phyloP scores from a whole-genome alignment of 2,113 vertebrate species.

The Acrocephalus kingi region DNA sequence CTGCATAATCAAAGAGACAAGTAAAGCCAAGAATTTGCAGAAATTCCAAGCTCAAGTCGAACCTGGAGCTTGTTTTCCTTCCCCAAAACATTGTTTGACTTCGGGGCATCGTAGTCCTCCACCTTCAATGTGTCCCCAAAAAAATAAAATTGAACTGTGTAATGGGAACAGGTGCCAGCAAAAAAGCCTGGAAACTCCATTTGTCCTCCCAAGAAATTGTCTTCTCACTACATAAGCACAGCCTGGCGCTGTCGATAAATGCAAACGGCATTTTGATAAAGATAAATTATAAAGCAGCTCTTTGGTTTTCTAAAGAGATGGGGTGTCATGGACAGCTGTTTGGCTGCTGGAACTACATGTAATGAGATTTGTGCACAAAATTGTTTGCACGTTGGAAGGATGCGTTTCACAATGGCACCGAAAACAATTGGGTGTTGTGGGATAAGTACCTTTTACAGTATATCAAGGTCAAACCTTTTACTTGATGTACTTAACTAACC shows the following conservation, averaged over 20 bases:
- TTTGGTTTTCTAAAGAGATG: slow-evolving; percentile 43
- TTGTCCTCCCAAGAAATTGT: slow-evolving; percentile 45
- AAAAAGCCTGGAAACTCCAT: slow-evolving; percentile 31
- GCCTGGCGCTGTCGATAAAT: slow-evolving; percentile 46
- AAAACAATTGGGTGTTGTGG: slow-evolving; percentile 76
- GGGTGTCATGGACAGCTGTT: slow-evolving; percentile 36
- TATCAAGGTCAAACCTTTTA: slow-evolving; percentile 84
- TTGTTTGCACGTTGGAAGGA: slow-evolving; percentile 44
- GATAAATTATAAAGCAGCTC: slow-evolving; percentile 49
- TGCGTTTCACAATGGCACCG: slow-evolving; percentile 49
- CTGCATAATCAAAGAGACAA: neutral
- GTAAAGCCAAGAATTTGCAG: neutral
- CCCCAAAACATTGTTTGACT: neutral
- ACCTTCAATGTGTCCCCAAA: neutral
- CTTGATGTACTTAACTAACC: slow-evolving; percentile 87
- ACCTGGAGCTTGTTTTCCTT: slow-evolving; percentile 22
- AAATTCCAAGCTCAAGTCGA: neutral
- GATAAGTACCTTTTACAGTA: slow-evolving; percentile 81
- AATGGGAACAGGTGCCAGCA: slow-evolving; percentile 32
- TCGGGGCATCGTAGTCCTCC: neutral
- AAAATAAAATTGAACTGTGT: neutral
- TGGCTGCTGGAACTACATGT: slow-evolving; percentile 47
- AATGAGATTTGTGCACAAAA: slow-evolving; percentile 62
- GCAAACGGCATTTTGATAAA: slow-evolving; percentile 45
- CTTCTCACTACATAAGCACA: slow-evolving; percentile 11